Conservation (phyloP, 2,888 invertebrate genomes). For the Octonoba sinensis region DNA sequence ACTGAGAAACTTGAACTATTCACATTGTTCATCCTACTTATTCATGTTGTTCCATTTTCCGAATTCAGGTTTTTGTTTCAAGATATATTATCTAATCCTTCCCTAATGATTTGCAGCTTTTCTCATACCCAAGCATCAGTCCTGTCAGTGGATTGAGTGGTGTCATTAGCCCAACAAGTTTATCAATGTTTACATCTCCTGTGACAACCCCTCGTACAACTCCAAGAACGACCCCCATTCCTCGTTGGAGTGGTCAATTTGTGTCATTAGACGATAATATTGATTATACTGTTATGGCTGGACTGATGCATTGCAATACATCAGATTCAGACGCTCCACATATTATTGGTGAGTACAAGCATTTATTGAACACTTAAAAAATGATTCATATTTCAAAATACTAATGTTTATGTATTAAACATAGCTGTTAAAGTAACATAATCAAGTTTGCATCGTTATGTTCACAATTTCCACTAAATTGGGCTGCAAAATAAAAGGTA, state of each 20-base stretch:
- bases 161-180: slow-evolving; percentile 88
- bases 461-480: too few species aligned
- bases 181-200: slow-evolving; percentile 84
- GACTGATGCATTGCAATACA: slow-evolving; percentile 75
- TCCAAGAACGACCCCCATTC: slow-evolving; percentile 76
- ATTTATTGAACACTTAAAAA: too few species aligned
- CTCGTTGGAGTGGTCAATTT: slow-evolving; percentile 87
- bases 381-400: too few species aligned
- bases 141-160: slow-evolving; percentile 85
- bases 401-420: too few species aligned
- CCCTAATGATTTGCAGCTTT: slow-evolving; percentile 77
- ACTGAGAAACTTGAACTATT: too few species aligned
- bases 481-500: too few species aligned
- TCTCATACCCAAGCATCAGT: slow-evolving; percentile 89
- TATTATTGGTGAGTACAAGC: slow-evolving; percentile 77
- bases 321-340: slow-evolving; percentile 76
- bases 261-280: slow-evolving; percentile 84
- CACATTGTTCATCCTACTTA: too few species aligned
- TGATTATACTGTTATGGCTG: slow-evolving; percentile 94
- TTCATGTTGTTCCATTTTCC: too few species aligned
- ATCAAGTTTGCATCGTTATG: too few species aligned
- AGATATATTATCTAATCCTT: too few species aligned
- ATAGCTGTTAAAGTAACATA: too few species aligned
- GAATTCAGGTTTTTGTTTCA: too few species aligned
- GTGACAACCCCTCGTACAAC: slow-evolving; percentile 80